A percentile compares a stretch with the other conserved stretches of the same genome.
phyloP scores from a whole-genome alignment of 2,797 vertebrate species.

The Eulemur coronatus region DNA sequence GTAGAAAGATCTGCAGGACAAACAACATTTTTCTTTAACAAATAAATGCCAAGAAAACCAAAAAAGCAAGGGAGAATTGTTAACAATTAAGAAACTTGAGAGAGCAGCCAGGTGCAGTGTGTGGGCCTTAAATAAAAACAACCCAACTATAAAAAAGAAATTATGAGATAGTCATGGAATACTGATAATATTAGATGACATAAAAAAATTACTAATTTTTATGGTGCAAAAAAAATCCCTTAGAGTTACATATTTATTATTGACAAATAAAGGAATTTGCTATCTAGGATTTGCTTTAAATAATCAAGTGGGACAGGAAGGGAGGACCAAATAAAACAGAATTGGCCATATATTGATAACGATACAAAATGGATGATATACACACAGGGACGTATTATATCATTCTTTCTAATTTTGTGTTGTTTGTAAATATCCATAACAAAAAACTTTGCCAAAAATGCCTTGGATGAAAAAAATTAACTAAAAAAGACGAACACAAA shows the following conservation, averaged over 20 bases:
- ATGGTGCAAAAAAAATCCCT: neutral
- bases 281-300: neutral
- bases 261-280: neutral
- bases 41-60: neutral
- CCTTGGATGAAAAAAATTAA: neutral
- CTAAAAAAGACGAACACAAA: neutral
- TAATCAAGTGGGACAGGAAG: neutral
- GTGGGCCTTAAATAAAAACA: neutral
- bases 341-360: neutral
- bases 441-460: neutral
- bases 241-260: neutral
- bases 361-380: neutral
- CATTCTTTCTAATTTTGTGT: neutral
- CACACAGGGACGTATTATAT: neutral
- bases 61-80: neutral
- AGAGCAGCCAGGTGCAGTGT: neutral
- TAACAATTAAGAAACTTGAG: neutral
- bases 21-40: neutral
- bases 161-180: neutral
- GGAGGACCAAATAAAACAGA: neutral
- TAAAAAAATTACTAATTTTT: neutral
- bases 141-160: neutral
- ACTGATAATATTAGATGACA: neutral
- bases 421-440: neutral
- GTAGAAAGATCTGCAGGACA: neutral